phyloP scores from a whole-genome alignment of 2,888 invertebrate genomes.

The Chalcis sispes region DNA sequence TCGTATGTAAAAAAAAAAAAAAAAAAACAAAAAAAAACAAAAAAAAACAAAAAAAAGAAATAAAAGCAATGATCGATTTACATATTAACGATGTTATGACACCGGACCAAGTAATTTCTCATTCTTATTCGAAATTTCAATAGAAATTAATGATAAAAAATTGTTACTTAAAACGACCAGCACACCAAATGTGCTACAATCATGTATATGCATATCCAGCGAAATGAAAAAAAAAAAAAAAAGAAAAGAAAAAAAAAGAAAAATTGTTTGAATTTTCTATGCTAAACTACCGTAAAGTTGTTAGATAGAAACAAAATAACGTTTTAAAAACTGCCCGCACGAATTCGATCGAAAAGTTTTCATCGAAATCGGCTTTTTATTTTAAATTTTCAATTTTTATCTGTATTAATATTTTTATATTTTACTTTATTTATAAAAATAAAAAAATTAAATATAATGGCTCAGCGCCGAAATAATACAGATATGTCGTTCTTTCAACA shows the following conservation, averaged over 20 bases:
- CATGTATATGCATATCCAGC: slow-evolving; percentile 34
- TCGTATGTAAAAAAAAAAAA: neutral
- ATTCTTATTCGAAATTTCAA: slow-evolving; percentile 18
- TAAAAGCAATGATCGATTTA: neutral
- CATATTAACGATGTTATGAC: slow-evolving; percentile 1
- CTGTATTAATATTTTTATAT: slow-evolving; percentile 12
- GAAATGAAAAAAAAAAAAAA: too few species aligned
- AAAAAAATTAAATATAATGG: neutral
- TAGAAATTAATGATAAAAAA: slow-evolving; percentile 13
- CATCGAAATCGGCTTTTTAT: slow-evolving; percentile 6
- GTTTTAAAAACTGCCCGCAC: slow-evolving; percentile 11
- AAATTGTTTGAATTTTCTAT: slow-evolving; percentile 28
- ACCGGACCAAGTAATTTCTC: slow-evolving; percentile 48
- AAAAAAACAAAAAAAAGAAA: neutral
- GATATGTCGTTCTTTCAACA: neutral
- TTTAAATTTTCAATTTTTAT: too few species aligned
- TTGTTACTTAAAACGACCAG: slow-evolving; percentile 18
- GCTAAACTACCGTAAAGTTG: slow-evolving; percentile 17
- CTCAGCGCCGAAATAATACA: too few species aligned
- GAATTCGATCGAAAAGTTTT: slow-evolving; percentile 14
- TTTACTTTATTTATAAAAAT: slow-evolving; percentile 2
- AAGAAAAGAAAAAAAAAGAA: too few species aligned
- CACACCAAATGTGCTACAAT: slow-evolving; percentile 28
- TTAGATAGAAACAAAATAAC: slow-evolving; percentile 7
- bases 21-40: neutral